phyloP scores from a whole-genome alignment of 2,797 vertebrate species.

The Sebastes glaucus region DNA sequence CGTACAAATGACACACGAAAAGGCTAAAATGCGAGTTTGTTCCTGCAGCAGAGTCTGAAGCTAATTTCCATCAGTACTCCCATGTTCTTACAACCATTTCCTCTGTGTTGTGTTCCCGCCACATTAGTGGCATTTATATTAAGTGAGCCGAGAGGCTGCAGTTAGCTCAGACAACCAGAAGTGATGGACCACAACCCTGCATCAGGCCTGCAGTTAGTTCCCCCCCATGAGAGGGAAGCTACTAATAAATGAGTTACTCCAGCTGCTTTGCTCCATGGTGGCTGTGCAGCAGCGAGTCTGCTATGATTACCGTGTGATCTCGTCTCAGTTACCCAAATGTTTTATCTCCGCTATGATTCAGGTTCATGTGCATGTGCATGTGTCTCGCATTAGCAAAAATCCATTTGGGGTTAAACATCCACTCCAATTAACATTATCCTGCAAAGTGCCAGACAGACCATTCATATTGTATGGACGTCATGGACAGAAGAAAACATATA shows the following conservation, averaged over 20 bases:
- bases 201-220: constrained; percentile 26
- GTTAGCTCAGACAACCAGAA: constrained; percentile 37
- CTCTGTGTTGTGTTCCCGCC: constrained; percentile 22
- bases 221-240: constrained; percentile 5
- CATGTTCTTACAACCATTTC: constrained; percentile 10
- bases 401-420: background rate
- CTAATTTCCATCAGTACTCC: constrained; percentile 5
- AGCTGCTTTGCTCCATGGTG: constrained; percentile 25
- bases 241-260: constrained; percentile 37
- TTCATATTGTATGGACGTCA: background rate
- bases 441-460: background rate
- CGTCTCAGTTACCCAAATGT: background rate
- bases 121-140: constrained; percentile 34
- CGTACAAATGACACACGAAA: background rate
- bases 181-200: constrained; percentile 32
- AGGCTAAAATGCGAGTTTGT: background rate
- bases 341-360: background rate
- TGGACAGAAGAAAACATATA: background rate
- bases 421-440: background rate
- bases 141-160: constrained; percentile 42
- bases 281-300: constrained; percentile 16
- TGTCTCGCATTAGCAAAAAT: background rate
- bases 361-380: no score
- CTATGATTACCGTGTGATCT: background rate
- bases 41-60: constrained; percentile 37